Conservation (phyloP, 2,113 vertebrate genomes). For the Nyctereutes procyonoides region DNA sequence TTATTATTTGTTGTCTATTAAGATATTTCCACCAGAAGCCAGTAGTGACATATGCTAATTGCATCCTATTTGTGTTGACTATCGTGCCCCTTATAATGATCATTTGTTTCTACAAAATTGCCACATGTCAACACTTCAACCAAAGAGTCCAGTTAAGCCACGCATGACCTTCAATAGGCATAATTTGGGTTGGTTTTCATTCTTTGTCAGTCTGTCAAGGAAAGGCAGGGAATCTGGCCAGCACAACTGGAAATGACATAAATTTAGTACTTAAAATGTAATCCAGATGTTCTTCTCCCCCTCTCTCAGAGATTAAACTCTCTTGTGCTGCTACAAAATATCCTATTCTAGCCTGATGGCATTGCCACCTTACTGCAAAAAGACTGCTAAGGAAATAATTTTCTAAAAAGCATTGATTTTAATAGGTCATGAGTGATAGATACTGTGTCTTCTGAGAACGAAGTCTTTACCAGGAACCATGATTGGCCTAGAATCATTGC, state of each 20-base stretch:
- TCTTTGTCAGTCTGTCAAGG: constrained; percentile 69
- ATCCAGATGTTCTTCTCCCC: constrained; percentile 42
- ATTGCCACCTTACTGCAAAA: constrained; percentile 11
- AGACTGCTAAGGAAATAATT: neutral
- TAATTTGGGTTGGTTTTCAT: constrained; percentile 19
- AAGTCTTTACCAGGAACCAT: neutral
- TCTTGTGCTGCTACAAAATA: constrained; percentile 15
- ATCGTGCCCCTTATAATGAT: constrained; percentile 48
- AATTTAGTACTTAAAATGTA: constrained; percentile 60
- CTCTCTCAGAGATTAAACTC: neutral
- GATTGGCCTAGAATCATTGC: neutral
- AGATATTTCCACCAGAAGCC: constrained; percentile 67
- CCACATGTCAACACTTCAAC: constrained; percentile 55
- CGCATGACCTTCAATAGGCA: neutral
- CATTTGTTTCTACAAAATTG: constrained; percentile 70
- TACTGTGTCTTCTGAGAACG: neutral
- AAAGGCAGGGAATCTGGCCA: constrained; percentile 60
- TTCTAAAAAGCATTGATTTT: neutral
- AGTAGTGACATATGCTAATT: constrained; percentile 70
- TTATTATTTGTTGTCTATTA: constrained; percentile 77
- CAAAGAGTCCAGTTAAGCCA: constrained; percentile 42
- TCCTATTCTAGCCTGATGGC: neutral
- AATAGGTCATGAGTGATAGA: neutral
- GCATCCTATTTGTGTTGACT: constrained; percentile 40
- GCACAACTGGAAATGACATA: constrained; percentile 45